These are phyloP conservation scores for Cotesia chilonis DNA, from an alignment of 1,140 invertebrate species.

Conservation along the genomic window DNA sequence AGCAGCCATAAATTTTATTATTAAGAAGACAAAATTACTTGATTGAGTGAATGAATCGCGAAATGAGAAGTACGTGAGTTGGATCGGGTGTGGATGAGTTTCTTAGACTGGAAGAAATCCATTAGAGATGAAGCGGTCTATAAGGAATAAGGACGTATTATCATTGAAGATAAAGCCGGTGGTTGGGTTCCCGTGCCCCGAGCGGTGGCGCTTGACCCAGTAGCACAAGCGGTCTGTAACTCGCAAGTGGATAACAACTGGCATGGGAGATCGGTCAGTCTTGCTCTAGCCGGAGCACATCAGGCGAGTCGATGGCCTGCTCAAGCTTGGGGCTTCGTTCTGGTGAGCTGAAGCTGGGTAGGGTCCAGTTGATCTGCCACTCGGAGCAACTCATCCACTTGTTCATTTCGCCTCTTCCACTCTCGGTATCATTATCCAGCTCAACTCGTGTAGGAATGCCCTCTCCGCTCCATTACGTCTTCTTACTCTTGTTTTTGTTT, in stretches of 20 bases:
- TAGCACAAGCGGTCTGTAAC: conserved; percentile 53
- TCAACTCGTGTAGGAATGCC: conserved; percentile 50
- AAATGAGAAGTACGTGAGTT: conserved; percentile 16
- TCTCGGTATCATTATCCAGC: conserved; percentile 50
- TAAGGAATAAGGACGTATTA: conserved; percentile 12
- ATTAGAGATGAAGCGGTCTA: conserved; percentile 31
- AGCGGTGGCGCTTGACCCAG: conserved; percentile 60
- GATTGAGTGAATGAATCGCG: background rate
- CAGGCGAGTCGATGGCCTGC: conserved; percentile 40
- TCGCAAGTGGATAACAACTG: conserved; percentile 55
- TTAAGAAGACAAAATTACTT: background rate
- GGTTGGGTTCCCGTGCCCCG: conserved; percentile 53
- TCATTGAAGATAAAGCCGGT: no score
- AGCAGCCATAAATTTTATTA: no score
- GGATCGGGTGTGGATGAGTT: conserved; percentile 45
- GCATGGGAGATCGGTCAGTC: conserved; percentile 44
- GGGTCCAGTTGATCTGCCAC: conserved; percentile 35
- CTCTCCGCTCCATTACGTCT: conserved; percentile 32
- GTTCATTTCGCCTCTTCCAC: conserved; percentile 44
- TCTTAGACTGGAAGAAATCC: conserved; percentile 36
- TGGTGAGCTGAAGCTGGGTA: background rate
- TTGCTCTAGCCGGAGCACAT: background rate
- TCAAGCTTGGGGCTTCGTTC: conserved; percentile 17
- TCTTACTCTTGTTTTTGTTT: conserved; percentile 26
- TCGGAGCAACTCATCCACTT: conserved; percentile 36